Percentiles rank a stretch among this genome's conserved stretches.
Evolutionary conservation across 2,113 vertebrate species (phyloP).

Genomic region (Hemibagrus wyckioides): DNA sequence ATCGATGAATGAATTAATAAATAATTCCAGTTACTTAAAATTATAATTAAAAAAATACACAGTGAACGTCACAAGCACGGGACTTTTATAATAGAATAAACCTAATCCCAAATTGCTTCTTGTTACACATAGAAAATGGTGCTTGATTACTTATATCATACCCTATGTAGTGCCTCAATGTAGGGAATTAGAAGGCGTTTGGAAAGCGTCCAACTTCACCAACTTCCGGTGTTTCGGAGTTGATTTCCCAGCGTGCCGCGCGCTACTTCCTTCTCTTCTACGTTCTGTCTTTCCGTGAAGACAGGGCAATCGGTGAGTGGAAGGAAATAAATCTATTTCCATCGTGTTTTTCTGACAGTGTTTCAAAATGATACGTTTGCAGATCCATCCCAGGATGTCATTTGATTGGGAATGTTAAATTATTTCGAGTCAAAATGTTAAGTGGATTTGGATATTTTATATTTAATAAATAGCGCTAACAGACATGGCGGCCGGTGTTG

Average conservation of each 20-base stretch:
- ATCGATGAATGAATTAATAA: not conserved
- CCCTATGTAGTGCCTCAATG: not conserved
- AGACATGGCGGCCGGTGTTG: constrained; percentile 10
- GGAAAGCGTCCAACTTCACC: not conserved
- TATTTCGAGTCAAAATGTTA: not conserved
- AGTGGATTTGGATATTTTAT: not conserved
- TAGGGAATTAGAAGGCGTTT: not conserved
- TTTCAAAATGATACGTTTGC: no score
- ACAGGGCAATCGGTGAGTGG: constrained; percentile 50
- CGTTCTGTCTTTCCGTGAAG: constrained; percentile 45
- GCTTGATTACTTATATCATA: not conserved
- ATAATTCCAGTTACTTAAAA: not conserved
- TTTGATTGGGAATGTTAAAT: not conserved
- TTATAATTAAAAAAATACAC: not conserved
- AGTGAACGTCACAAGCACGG: no score
- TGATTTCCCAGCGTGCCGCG: constrained; percentile 41
- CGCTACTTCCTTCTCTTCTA: constrained; percentile 46
- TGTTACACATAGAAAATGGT: not conserved
- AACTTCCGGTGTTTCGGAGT: constrained; percentile 31
- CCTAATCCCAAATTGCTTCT: not conserved
- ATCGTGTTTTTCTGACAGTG: not conserved
- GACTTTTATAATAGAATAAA: not conserved
- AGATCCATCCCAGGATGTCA: no score
- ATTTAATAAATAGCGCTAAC: not conserved
- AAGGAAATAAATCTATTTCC: constrained; percentile 14